Base-by-base conservation (phyloP, 2,797 vertebrate species). In the Mastacembelus armatus region DNA sequence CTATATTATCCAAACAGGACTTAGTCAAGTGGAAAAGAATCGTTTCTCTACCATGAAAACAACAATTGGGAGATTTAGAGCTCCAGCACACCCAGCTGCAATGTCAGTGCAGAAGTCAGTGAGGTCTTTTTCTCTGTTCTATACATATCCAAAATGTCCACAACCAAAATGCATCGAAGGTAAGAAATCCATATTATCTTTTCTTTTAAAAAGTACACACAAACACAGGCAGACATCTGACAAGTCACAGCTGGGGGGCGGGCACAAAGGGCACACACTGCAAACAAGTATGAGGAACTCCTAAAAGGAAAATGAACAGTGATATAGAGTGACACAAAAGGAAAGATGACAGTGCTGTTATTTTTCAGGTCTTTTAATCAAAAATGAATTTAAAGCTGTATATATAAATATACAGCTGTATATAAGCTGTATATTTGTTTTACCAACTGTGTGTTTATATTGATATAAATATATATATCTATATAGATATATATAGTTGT, bases 121-220 rank as follows among this genome's bases (percentile, higher is more conserved):
- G 12, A n/a, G 60, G 16, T 7, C 49, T 4, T 84, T 61, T 33
- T 10, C 21, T 26, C 26, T 87, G 19, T 50, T 58, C 51, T 85
- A 85, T 52, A 74, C 56, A 6, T 87, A 80, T 36, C 87, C 83
- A 16, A 47, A 71, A 15, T 87, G 77, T 71, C 52, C 76, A 16
- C 75, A 60, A 39, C n/a, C 38, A 4, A 80, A 32, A 66, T 22
- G 21, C 26, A 77, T 84, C 50, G 30, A 1, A 35, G 84, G 80
- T 86, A 68, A 56, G 79, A 52, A 5, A 33, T 21, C 12, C 1
- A 10, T 9, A 16, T 32, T 2, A 36, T 15, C 5, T 16, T 15
- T 15, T n/a, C n/a, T n/a, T n/a, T n/a, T n/a, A n/a, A n/a, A n/a
- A n/a, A n/a, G n/a, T n/a, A n/a, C n/a, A n/a, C n/a, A n/a, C n/a